Evolutionary conservation across 1,140 invertebrate genomes (phyloP), one percentile per base, ranked within the genome.

Genomic region (Habropoda laboriosa): DNA sequence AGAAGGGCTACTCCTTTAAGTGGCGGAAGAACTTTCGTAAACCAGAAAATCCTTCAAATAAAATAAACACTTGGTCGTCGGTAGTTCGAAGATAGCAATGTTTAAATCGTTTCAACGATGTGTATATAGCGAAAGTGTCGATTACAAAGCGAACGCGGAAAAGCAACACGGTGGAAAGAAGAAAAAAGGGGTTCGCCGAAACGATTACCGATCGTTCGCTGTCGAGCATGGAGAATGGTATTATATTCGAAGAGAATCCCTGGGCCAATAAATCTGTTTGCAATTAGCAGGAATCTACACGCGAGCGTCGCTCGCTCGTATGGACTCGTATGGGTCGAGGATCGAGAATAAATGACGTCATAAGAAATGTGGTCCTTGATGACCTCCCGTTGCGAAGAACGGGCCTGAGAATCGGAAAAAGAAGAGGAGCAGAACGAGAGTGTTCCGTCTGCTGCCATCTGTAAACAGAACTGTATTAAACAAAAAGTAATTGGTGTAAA

Each of bases 201-300:
- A 58, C 5, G 82, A 57, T 16, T 13, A 60, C 40, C 2, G 60
- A 53, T 67, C 61, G 61, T 74, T 24, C 58, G 57, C 13, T 35
- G 64, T 66, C 45, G 42, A 40, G 30, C 16, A 66, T 64, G 71
- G 47, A 57, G 79, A 63, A 84, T 75, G 72, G 79, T 68, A 86
- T 87, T 87, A 87, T 85, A 87, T 85, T 84, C 76, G 68, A 68
- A 66, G 73, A 82, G 80, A 85, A 85, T 83, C 67, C 82, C 63
- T 60, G 66, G 83, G 86, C 79, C 87, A 89, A 93, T 92, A 93
- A 93, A 93, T 93, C 91, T 92, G 85, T 91, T 92, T 91, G 92
- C 89, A 93, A 93, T 93, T 92, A 93, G 91, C 87, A 77, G 67
- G 74, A 71, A 86, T 83, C 86, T 88, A 89, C 91, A 92, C 91